phyloP scores from a whole-genome alignment of 2,113 vertebrate genomes.

The Myocastor coypus region DNA sequence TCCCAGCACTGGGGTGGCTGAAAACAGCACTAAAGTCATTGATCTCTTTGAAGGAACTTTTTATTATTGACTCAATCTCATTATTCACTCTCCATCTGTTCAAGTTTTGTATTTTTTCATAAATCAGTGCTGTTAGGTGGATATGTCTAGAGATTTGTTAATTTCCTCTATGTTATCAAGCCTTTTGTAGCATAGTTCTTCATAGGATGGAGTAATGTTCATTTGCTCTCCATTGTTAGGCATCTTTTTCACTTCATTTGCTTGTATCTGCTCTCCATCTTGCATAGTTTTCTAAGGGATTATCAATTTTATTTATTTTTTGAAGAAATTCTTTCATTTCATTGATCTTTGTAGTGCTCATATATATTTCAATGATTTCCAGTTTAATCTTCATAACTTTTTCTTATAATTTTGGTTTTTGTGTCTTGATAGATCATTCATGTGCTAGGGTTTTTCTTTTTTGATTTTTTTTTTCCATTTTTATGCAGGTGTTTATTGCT shows the following conservation, averaged over 20 bases:
- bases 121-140: no score
- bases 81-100: background rate
- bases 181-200: background rate
- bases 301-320: background rate
- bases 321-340: background rate
- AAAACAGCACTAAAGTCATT: background rate
- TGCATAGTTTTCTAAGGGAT: no score
- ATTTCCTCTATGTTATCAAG: no score
- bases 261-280: background rate
- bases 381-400: background rate
- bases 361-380: background rate
- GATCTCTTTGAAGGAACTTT: background rate
- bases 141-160: no score
- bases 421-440: background rate
- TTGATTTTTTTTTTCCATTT: background rate
- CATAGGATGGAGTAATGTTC: background rate
- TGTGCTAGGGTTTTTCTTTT: background rate
- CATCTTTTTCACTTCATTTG: background rate
- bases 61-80: background rate
- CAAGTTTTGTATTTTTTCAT: background rate
- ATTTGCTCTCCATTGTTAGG: background rate
- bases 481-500: background rate
- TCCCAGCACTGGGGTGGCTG: no score
- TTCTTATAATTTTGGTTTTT: background rate
- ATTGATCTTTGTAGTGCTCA: background rate